Base-by-base conservation (phyloP, 2,888 invertebrate species). In the Podotricha telesiphe region DNA sequence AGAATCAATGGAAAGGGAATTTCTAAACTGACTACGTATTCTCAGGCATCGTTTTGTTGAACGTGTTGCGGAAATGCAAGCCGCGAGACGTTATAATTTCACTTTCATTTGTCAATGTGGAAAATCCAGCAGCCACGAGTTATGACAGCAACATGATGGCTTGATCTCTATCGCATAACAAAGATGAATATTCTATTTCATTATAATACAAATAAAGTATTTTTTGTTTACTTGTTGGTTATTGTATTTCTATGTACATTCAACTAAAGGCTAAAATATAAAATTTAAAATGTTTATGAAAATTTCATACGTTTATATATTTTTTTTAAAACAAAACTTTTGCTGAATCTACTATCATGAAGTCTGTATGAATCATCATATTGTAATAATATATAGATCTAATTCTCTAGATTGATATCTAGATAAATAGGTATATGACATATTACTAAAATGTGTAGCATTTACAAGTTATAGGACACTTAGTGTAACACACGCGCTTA, bases 101-200 rank as follows among this genome's bases (percentile, higher is more conserved):
- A 89, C 89, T 89, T 89, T 89, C 88, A 80, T 88, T 86, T 86
- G 85, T 85, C 81, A 79, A 73, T 71, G 76, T 81, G 88, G 86
- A 84, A 87, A 87, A 86, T 83, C 84, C 83, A 67, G 59, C 67
- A 61, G 20, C 66, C 63, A 42, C 58, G 37, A 61, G 40, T 68
- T 68, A 63, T 71, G 63, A 68, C 61, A 50, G 40, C 62, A 34
- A 45, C 20, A 61, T 65, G 59, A 62, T 55, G 45, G 58, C 17
- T 61, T 53, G 42, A 67, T 62, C 47, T 62, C 34, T 50, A 62
- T 62, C 62, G 17, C 37, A 15, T 62, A 50, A 20, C 47, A 28
- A 6, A 34, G 34, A 28, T 61, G 7, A 48, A 58, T 19, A 47
- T 56, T 3, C 0, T 22, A 13, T 17, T 64, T 55, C 19, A 58